Conservation (phyloP, 2,888 invertebrate species). For the Reticulitermes lucifugus region DNA sequence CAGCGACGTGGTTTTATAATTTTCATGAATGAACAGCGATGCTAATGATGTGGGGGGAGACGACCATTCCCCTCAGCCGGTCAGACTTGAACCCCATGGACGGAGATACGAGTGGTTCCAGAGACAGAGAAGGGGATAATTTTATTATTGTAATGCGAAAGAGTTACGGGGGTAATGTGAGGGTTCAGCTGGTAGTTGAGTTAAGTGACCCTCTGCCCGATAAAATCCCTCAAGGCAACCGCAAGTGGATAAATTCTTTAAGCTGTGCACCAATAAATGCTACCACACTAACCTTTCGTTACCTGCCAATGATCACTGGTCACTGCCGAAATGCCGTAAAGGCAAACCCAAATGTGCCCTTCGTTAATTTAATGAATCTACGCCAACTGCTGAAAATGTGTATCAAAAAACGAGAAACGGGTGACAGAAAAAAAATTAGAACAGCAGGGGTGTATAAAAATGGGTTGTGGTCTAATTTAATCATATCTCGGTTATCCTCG, state of each 20-base stretch:
- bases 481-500: too few species aligned
- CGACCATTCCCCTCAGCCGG: neutral
- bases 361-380: too few species aligned
- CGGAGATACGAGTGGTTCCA: neutral
- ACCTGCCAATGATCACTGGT: neutral
- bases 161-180: neutral
- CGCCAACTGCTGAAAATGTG: too few species aligned
- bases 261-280: neutral
- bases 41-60: neutral
- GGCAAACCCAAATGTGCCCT: too few species aligned
- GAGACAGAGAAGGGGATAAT: neutral
- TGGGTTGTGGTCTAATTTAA: too few species aligned
- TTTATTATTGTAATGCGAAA: constrained; percentile 14
- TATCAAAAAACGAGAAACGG: too few species aligned
- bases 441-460: too few species aligned
- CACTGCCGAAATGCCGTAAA: too few species aligned
- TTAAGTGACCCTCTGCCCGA: neutral
- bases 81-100: neutral
- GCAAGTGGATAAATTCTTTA: neutral
- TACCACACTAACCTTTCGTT: neutral
- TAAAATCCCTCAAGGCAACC: constrained; percentile 10
- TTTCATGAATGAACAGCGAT: neutral
- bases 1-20: neutral
- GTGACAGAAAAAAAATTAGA: too few species aligned
- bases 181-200: constrained; percentile 10